Base-by-base conservation (phyloP, 1,140 invertebrate species). In the Oscheius sp. region DNA sequence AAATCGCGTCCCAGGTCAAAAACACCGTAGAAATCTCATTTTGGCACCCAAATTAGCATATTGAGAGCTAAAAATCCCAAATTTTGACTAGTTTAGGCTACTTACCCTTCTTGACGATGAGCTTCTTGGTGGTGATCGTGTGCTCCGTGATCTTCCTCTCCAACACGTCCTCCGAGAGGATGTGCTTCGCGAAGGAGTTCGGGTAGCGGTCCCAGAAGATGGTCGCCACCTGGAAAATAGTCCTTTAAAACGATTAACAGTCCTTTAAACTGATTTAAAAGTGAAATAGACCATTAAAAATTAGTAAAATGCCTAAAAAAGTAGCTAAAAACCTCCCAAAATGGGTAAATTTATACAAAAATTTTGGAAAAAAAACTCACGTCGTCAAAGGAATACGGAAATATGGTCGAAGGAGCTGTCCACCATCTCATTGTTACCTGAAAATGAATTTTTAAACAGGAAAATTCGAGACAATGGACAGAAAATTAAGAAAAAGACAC, bases 81-180 rank as follows among this genome's bases (percentile, higher is more conserved):
- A 68, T 15, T 15, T 26, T 61, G 2, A 64, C 1, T 20, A 2
- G 34, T 23, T 26, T 59, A 18, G 36, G 15, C 29, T 29, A 61
- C 73, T 28, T 36, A 84, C 82, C 80, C 74, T 82, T 76, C 63
- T 83, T 83, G 7, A 83, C 82, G 45, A 83, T 77, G 18, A 83
- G 59, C 58, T 84, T 84, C 36, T 76, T 80, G 1, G 82, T 83
- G 4, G 77, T 55, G 66, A 83, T 83, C 10, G 55, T 65, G 49
- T 80, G 74, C 28, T 77, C 68, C 29, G 74, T 79, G 58, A 83
- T 77, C 73, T 79, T 63, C 7, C 82, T 65, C 58, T 78, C 81
- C 10, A 83, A 28, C n/a, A 83, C 82, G 72, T 83, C 82, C 64
- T 83, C 82, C 15, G 79, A 79, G 2, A 83, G 35, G 4, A 84